Conservation (phyloP, 2,888 invertebrate genomes). For the Saturnia japonica region DNA sequence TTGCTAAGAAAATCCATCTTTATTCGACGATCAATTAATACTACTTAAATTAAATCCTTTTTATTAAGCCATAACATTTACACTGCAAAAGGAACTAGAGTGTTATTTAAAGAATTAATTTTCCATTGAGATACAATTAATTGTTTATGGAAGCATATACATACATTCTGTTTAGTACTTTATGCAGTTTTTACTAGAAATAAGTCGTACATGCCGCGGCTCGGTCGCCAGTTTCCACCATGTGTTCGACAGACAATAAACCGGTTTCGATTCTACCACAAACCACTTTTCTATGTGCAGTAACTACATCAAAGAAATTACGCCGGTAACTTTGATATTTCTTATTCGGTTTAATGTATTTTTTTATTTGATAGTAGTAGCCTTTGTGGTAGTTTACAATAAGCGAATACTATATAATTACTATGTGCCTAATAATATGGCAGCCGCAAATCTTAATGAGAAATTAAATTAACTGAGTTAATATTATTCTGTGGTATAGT, state of each 20-base stretch:
- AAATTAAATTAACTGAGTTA: slow-evolving; percentile 6
- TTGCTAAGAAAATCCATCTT: too few species aligned
- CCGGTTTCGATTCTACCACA: slow-evolving; percentile 46
- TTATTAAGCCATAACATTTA: not conserved
- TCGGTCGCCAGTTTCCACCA: slow-evolving; percentile 67
- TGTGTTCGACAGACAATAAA: slow-evolving; percentile 49
- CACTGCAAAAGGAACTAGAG: not conserved
- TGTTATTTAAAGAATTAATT: not conserved
- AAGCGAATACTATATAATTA: slow-evolving; percentile 7
- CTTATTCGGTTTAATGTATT: slow-evolving; percentile 11
- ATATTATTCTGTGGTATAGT: slow-evolving; percentile 2
- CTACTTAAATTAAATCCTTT: not conserved
- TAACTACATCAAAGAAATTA: slow-evolving; percentile 23
- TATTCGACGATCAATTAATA: too few species aligned
- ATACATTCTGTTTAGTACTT: too few species aligned
- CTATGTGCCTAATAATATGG: not conserved
- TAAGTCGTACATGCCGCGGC: slow-evolving; percentile 31
- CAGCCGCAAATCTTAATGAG: not conserved
- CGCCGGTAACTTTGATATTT: slow-evolving; percentile 18
- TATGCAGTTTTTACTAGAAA: slow-evolving; percentile 27
- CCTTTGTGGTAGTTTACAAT: slow-evolving; percentile 3
- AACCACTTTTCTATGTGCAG: slow-evolving; percentile 21
- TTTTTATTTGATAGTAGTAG: slow-evolving; percentile 2
- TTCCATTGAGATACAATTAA: not conserved
- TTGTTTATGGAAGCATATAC: not conserved